Evolutionary conservation across 2,888 invertebrate species (phyloP).

Genomic region (Actias luna): DNA sequence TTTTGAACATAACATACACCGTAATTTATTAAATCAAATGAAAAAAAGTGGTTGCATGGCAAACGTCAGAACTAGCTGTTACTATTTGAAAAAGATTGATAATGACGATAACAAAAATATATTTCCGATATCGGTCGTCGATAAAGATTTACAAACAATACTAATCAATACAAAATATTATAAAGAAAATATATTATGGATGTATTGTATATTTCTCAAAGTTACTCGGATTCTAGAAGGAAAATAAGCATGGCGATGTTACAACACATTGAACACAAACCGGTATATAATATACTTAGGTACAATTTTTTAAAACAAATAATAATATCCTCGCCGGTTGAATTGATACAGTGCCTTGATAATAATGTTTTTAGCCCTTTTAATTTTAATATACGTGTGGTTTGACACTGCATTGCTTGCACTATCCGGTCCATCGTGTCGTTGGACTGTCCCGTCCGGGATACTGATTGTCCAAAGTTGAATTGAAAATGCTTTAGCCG

Average conservation of each 20-base stretch:
- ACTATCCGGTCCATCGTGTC: neutral
- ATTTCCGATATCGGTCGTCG: neutral
- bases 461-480: neutral
- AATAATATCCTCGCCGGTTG: neutral
- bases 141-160: neutral
- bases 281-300: neutral
- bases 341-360: conserved; percentile 11
- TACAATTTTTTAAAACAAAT: neutral
- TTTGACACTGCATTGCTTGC: conserved; percentile 2
- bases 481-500: no score
- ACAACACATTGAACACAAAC: neutral
- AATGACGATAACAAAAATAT: neutral
- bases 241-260: neutral
- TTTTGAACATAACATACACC: neutral
- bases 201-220: neutral
- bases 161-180: neutral
- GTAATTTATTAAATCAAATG: no score
- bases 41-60: no score
- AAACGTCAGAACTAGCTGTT: neutral
- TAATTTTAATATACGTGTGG: conserved; percentile 1
- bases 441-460: no score
- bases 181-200: neutral
- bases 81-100: neutral
- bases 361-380: conserved; percentile 3
- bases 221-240: neutral